Conservation (phyloP, 2,888 invertebrate species). For the Cantharis flavilabris region DNA sequence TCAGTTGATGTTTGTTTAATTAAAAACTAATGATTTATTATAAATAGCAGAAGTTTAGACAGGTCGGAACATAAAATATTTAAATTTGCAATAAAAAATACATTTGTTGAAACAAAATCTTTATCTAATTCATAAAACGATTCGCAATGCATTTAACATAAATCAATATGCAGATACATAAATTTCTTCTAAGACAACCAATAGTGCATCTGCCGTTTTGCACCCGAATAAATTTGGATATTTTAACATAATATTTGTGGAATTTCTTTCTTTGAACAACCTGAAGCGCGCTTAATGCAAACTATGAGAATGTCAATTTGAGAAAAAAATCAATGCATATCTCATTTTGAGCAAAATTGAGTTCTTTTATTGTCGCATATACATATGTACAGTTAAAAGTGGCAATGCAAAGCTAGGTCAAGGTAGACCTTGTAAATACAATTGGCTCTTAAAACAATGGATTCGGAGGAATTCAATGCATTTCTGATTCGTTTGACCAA, state of each 20-base stretch:
- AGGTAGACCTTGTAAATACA: conserved; percentile 43
- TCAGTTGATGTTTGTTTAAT: neutral
- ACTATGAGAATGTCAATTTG: conserved; percentile 2
- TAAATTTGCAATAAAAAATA: neutral
- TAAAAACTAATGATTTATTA: neutral
- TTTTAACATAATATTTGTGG: conserved; percentile 42
- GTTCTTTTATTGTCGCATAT: conserved; percentile 9
- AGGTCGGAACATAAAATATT: neutral
- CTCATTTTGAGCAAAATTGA: neutral
- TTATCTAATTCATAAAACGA: conserved; percentile 9
- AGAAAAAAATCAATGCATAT: neutral
- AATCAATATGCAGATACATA: conserved; percentile 27
- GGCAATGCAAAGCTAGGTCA: conserved; percentile 46
- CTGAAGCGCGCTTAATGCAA: neutral
- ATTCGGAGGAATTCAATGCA: conserved; percentile 37
- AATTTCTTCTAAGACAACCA: conserved; percentile 24
- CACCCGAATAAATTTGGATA: conserved; percentile 41
- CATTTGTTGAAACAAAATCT: neutral
- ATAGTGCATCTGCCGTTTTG: conserved; percentile 32
- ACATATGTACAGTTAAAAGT: conserved; percentile 4
- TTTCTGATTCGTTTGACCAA: conserved; percentile 30
- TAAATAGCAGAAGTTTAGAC: neutral
- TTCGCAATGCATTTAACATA: conserved; percentile 19
- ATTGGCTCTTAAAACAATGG: conserved; percentile 44
- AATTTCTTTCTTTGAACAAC: conserved; percentile 24